Percentiles rank a stretch among this genome's conserved stretches.
Conservation (phyloP, 2,113 vertebrate species). For the Sprattus sprattus region DNA sequence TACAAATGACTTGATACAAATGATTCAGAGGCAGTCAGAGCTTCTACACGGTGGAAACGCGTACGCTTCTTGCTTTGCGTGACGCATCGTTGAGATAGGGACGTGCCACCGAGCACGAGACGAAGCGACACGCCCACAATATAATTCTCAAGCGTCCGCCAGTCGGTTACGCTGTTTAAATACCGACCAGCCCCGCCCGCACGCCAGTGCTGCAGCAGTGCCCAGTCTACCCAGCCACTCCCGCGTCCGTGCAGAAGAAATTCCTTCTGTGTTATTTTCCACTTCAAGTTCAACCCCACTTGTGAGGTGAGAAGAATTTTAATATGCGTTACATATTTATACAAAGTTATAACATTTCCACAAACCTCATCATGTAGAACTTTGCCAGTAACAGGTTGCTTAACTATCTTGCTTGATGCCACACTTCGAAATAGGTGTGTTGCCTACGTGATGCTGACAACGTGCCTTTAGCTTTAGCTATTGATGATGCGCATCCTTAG, state of each 20-base stretch:
- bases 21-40: not conserved
- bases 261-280: constrained; percentile 32
- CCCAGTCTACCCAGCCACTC: not conserved
- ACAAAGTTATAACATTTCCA: not conserved
- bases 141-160: not conserved
- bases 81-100: not conserved
- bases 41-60: not conserved
- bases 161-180: constrained; percentile 54
- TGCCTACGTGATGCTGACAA: not conserved
- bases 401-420: not conserved
- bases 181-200: constrained; percentile 6
- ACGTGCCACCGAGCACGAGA: constrained; percentile 66
- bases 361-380: not conserved
- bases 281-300: not conserved
- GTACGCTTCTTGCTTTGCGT: not conserved
- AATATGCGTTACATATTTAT: not conserved
- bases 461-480: not conserved
- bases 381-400: not conserved
- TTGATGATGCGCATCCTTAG: not conserved
- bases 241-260: constrained; percentile 37
- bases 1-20: not conserved
- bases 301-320: constrained; percentile 28
- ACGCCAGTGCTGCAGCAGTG: constrained; percentile 53
- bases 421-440: not conserved
- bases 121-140: not conserved